Evolutionary conservation across 2,113 vertebrate species (phyloP).

Genomic region (Zeus faber): DNA sequence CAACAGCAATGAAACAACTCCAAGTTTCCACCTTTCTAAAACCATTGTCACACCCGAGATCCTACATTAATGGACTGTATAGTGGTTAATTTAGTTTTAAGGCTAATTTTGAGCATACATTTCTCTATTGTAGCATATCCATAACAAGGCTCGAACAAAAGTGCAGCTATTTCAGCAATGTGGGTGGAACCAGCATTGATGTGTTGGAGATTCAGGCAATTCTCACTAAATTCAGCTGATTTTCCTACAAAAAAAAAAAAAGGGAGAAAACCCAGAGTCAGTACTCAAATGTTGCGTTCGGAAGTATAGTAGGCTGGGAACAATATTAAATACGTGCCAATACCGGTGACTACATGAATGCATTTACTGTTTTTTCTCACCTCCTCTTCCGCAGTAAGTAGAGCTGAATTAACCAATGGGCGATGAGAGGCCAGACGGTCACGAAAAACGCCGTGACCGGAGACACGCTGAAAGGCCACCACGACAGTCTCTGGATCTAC

Average conservation of each 20-base stretch:
- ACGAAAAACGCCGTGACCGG: conserved; percentile 80
- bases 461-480: conserved; percentile 89
- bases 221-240: neutral
- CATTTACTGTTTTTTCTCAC: conserved; percentile 56
- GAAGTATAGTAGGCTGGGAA: neutral
- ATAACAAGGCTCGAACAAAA: conserved; percentile 15
- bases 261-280: neutral
- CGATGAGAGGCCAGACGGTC: conserved; percentile 86
- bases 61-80: conserved; percentile 20
- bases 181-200: neutral
- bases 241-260: conserved; percentile 4
- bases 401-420: conserved; percentile 85
- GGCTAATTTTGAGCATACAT: too few relatives aligned
- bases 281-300: neutral
- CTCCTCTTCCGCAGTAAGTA: conserved; percentile 86
- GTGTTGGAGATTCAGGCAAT: neutral
- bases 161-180: conserved; percentile 17
- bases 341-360: neutral
- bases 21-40: too few relatives aligned
- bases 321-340: neutral
- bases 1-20: too few relatives aligned
- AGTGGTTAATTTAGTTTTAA: neutral
- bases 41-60: conserved; percentile 9
- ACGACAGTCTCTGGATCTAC: conserved; percentile 78
- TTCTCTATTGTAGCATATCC: too few relatives aligned